These are phyloP conservation scores for Euclidia mi DNA, from an alignment of 2,888 invertebrate species.

Conservation along the genomic window DNA sequence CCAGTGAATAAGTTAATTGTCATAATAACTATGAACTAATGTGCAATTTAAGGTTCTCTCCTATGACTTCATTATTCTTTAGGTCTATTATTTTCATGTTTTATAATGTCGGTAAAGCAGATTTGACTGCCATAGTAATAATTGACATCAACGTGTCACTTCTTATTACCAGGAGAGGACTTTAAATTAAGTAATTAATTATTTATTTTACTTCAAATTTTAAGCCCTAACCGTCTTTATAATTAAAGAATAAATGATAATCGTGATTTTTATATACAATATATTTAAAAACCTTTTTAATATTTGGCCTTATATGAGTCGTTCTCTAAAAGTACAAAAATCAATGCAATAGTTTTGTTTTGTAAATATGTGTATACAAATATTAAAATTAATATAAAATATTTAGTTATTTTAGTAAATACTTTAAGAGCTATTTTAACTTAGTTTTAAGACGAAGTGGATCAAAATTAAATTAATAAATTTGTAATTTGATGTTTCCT, in stretches of 20 bases:
- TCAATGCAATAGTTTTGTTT: conserved; percentile 76
- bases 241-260: conserved; percentile 9
- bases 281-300: conserved; percentile 14
- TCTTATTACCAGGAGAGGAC: conserved; percentile 11
- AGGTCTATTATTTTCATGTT: too few species aligned
- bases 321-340: conserved; percentile 63
- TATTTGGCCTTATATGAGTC: conserved; percentile 42
- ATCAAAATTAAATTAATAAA: conserved; percentile 74
- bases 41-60: conserved; percentile 33
- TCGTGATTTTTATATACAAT: conserved; percentile 48
- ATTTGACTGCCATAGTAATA: too few species aligned
- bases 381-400: conserved; percentile 74
- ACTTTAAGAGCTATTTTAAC: conserved; percentile 64
- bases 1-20: conserved; percentile 69
- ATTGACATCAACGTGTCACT: neutral
- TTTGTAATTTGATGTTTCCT: conserved; percentile 63
- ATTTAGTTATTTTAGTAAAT: conserved; percentile 45
- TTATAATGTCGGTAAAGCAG: too few species aligned
- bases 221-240: conserved; percentile 19
- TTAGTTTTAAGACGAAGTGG: conserved; percentile 70
- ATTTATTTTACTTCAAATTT: conserved; percentile 53
- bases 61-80: neutral
- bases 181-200: conserved; percentile 28
- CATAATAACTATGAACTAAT: conserved; percentile 40
- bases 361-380: conserved; percentile 89